Percentiles rank a stretch among this genome's conserved stretches.
These are phyloP conservation scores for Ginglymostoma cirratum DNA, from an alignment of 2,113 vertebrate species.

Conservation along the genomic window DNA sequence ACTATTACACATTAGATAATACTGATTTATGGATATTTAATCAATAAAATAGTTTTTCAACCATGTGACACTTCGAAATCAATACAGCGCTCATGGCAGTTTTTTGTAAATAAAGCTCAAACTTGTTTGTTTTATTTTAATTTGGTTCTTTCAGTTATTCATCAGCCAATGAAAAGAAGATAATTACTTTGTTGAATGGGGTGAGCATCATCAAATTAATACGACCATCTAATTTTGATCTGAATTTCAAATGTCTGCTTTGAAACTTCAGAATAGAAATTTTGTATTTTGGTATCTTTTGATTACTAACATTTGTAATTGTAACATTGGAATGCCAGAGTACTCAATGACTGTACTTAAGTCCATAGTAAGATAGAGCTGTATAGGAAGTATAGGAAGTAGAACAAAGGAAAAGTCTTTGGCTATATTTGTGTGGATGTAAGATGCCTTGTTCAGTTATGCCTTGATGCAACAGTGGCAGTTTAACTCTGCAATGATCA, in stretches of 20 bases:
- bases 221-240: neutral
- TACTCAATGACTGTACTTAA: neutral
- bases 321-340: neutral
- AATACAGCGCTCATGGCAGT: neutral
- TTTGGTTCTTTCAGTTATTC: neutral
- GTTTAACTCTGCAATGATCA: neutral
- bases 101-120: neutral
- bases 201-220: neutral
- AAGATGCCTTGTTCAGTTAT: neutral
- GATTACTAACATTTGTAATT: neutral
- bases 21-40: neutral
- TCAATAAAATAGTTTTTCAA: neutral
- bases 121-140: neutral
- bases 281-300: neutral
- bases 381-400: neutral
- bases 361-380: neutral
- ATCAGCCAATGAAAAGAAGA: neutral
- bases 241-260: neutral
- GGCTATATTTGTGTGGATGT: neutral
- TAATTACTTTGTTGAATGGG: neutral
- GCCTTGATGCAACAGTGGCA: neutral
- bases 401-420: neutral
- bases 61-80: neutral
- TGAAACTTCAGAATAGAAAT: neutral
- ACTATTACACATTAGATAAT: neutral